Conservation (phyloP, 2,113 vertebrate genomes). For the Manacus vitellinus region DNA sequence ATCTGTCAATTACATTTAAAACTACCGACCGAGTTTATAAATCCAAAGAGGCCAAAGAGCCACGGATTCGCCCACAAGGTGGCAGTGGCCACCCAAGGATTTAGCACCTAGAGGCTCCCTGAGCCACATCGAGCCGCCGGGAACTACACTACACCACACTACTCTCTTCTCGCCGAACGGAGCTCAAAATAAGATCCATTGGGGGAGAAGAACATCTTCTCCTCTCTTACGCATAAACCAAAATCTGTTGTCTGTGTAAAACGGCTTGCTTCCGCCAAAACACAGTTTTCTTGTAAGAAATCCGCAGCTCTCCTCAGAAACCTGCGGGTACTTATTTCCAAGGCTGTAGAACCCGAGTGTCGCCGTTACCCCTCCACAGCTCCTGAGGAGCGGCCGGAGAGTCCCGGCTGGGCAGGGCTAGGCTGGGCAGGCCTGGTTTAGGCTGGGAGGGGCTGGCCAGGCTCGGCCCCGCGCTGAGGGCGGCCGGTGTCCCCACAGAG, state of each 20-base stretch:
- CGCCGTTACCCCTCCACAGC: fast-evolving
- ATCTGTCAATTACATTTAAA: neutral
- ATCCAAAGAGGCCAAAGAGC: no score
- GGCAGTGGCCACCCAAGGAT: neutral
- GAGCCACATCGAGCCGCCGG: fast-evolving
- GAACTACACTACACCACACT: fast-evolving
- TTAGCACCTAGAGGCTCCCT: neutral
- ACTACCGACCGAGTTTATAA: neutral
- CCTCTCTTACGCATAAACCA: no score
- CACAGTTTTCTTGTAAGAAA: fast-evolving
- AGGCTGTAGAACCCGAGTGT: fast-evolving
- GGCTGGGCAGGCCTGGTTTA: no score
- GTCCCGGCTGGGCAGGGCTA: neutral
- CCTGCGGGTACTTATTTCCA: fast-evolving
- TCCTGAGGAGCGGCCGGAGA: neutral
- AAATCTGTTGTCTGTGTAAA: fast-evolving
- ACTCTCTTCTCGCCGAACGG: fast-evolving
- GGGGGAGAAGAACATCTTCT: fast-evolving
- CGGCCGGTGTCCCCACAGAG: neutral
- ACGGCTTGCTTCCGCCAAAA: neutral
- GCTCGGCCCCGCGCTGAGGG: neutral
- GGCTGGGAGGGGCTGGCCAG: neutral
- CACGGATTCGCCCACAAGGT: neutral
- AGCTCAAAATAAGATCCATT: fast-evolving
- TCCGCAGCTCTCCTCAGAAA: no score